Conservation (phyloP, 92 coral and sea anemone species). For the Phenganax marumi region DNA sequence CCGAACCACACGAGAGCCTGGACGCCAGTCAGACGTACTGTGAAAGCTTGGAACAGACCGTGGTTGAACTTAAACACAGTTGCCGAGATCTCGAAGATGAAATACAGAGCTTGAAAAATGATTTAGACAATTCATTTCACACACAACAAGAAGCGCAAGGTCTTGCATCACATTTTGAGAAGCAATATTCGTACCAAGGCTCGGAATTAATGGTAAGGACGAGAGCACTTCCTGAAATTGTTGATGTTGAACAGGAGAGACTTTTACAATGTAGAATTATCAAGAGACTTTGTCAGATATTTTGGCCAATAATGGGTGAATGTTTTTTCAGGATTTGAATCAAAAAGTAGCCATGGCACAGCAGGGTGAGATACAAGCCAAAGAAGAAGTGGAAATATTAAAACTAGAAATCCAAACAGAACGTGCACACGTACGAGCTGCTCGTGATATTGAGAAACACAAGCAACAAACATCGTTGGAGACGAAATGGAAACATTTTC, state of each 20-base stretch:
- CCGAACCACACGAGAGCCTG: constrained; percentile 80
- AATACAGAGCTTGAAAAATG: constrained; percentile 66
- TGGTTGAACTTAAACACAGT: constrained; percentile 64
- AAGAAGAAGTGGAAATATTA: constrained; percentile 66
- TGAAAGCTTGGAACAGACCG: constrained; percentile 71
- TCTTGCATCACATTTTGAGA: constrained; percentile 57
- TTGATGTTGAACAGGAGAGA: neutral
- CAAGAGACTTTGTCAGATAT: neutral
- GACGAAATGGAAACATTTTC: constrained; percentile 61
- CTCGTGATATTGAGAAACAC: constrained; percentile 73
- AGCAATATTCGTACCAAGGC: constrained; percentile 55
- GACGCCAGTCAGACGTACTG: constrained; percentile 91
- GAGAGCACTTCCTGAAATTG: neutral
- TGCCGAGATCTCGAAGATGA: constrained; percentile 77
- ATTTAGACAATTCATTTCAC: constrained; percentile 67
- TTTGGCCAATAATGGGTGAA: neutral
- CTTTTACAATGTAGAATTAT: neutral
- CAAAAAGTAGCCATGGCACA: constrained; percentile 70
- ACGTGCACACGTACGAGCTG: constrained; percentile 78
- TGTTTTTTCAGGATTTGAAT: constrained; percentile 55
- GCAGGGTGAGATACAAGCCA: constrained; percentile 66
- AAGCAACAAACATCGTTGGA: constrained; percentile 64
- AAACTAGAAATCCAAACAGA: constrained; percentile 83
- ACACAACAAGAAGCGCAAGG: constrained; percentile 66
- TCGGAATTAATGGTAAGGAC: constrained; percentile 5